Evolutionary conservation across 2,888 invertebrate genomes (phyloP), one percentile per base, ranked within the genome.

Genomic region (Lacanobia wlatinum): DNA sequence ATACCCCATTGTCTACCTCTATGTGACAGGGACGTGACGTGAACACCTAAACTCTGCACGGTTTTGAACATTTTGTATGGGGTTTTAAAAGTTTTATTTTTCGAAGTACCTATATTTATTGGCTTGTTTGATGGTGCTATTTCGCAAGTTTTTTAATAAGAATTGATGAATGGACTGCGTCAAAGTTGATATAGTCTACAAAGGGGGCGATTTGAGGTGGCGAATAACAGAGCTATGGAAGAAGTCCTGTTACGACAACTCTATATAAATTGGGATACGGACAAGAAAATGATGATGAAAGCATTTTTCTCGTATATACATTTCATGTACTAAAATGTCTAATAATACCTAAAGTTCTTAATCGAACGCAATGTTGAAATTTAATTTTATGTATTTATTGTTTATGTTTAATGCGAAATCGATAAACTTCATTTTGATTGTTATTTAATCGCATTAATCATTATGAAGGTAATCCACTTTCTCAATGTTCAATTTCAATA

Each of bases 1-100:
- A 92, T 92, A 89, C 84, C 86, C 92, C 87, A 93, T 93, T 93
- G 93, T 93, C 87, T 89, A 86, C 86, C 87, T 82, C 81, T 82
- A 78, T 82, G 85, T 85, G 84, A 86, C 84, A 78, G 58, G 81
- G 72, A 86, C 84, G 87, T 84, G 86, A 78, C 81, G 80, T 63
- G 79, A 77, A 75, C 81, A 67, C 76, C 73, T 81, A 82, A 84
- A 80, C 74, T 63, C 74, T 78, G 66, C 82, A 71, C 73, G 73
- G 69, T 76, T 80, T 73, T 56, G 70, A 76, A 75, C 58, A 71
- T 78, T 86, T 76, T 73, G 63, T 83, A 81, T 73, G 65, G 65
- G 40, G 64, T 71, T 70, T 80, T 66, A 10, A 65, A 72, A 55
- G 58, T 66, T 70, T n/a, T 7, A 67, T 53, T n/a, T n/a, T 18